phyloP scores from a whole-genome alignment of 2,888 invertebrate species.

The Eupithecia insigniata region DNA sequence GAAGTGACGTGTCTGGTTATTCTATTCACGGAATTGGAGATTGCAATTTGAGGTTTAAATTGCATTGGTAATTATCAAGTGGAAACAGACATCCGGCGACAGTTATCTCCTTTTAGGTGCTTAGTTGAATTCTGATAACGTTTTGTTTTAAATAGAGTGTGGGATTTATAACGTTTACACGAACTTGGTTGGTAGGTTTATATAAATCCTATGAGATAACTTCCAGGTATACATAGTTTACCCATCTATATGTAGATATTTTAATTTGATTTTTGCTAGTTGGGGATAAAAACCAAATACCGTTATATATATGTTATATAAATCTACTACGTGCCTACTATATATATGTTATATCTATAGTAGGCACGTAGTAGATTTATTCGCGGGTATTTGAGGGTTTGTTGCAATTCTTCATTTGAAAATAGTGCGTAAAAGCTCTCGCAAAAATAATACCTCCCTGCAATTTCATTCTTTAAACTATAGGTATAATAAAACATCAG shows the following conservation, averaged over 20 bases:
- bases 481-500: too few relatives aligned
- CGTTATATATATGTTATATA: too few relatives aligned
- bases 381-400: neutral
- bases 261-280: neutral
- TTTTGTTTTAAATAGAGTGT: too few relatives aligned
- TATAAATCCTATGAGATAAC: neutral
- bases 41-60: neutral
- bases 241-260: neutral
- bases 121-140: neutral
- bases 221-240: neutral
- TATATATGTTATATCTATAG: too few relatives aligned
- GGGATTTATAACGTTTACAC: too few relatives aligned
- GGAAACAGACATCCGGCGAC: neutral
- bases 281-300: neutral
- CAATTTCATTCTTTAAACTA: neutral
- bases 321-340: too few relatives aligned
- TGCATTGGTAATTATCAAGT: neutral
- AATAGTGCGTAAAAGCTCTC: neutral
- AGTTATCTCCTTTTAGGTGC: neutral
- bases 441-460: neutral
- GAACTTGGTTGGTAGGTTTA: neutral
- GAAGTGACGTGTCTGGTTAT: neutral
- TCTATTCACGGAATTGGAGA: neutral
- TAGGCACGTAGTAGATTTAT: neutral
- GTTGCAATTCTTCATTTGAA: neutral